Evolutionary conservation across 2,888 invertebrate species (phyloP).

Genomic region (Cremastinae sp.): DNA sequence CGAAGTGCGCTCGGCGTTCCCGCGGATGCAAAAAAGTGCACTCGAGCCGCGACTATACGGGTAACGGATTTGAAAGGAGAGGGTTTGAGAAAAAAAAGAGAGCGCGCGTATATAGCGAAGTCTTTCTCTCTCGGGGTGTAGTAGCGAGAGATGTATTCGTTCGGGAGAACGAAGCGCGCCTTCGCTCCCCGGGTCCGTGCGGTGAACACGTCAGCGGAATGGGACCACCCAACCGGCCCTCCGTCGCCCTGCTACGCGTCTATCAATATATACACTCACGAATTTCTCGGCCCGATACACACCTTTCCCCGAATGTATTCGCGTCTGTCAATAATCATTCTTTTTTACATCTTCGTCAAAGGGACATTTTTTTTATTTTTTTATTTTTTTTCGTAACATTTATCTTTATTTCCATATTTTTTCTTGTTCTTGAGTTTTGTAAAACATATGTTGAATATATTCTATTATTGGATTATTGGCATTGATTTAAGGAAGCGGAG

Average conservation of each 20-base stretch:
- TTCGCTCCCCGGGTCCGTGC: conserved; percentile 76
- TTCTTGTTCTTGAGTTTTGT: no score
- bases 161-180: conserved; percentile 53
- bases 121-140: conserved; percentile 74
- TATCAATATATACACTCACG: conserved; percentile 45
- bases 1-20: no score
- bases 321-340: no score
- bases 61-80: conserved; percentile 76
- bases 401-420: no score
- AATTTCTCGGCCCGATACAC: conserved; percentile 31
- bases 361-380: no score
- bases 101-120: no score
- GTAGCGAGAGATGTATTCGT: conserved; percentile 67
- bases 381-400: no score
- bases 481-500: no score
- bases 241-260: conserved; percentile 68
- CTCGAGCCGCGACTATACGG: conserved; percentile 68
- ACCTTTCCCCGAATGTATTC: no score
- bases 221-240: conserved; percentile 77
- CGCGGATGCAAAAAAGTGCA: not conserved
- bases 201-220: conserved; percentile 78
- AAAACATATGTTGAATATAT: no score
- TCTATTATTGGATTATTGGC: no score
- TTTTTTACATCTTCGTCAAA: no score
- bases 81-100: conserved; percentile 67